Evolutionary conservation across 2,888 invertebrate genomes (phyloP).

Genomic region (Oscheius myriophilus): DNA sequence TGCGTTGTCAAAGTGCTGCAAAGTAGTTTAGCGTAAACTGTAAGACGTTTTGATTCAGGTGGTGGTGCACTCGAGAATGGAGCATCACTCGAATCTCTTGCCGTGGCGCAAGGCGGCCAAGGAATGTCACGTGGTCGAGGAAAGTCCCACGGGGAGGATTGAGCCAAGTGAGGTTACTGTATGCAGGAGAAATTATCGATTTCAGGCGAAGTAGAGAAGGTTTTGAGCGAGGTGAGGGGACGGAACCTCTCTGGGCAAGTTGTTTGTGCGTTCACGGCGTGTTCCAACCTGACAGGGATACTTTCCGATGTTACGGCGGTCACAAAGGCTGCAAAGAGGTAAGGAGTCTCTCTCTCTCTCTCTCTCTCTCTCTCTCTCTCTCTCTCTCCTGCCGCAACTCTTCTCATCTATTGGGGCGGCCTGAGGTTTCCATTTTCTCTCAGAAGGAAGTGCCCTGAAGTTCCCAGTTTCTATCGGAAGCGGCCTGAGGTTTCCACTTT

Average conservation of each 20-base stretch:
- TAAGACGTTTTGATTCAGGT: conserved; percentile 14
- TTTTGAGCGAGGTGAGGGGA: conserved; percentile 26
- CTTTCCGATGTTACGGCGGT: conserved; percentile 84
- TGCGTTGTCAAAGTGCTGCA: too few species aligned
- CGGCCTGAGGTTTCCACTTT: too few species aligned
- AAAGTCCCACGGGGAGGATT: conserved; percentile 34
- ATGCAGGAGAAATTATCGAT: not conserved
- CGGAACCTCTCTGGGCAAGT: conserved; percentile 74
- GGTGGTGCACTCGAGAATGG: conserved; percentile 73
- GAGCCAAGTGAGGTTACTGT: conserved; percentile 26
- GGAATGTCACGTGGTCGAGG: conserved; percentile 29
- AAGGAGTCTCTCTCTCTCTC: not conserved
- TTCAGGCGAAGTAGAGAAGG: conserved; percentile 22
- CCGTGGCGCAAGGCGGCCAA: conserved; percentile 83
- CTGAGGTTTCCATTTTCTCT: too few species aligned
- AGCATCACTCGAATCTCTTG: conserved; percentile 81
- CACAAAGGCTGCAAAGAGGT: conserved; percentile 83
- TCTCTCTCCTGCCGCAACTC: too few species aligned
- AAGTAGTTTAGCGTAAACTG: too few species aligned
- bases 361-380: not conserved
- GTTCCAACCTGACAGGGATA: conserved; percentile 89
- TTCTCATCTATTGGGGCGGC: not conserved
- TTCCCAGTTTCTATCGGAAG: too few species aligned
- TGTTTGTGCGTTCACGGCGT: conserved; percentile 86
- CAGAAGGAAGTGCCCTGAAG: too few species aligned